Base-by-base conservation (phyloP, 2,797 vertebrate genomes). In the Lithobates sylvaticus region DNA sequence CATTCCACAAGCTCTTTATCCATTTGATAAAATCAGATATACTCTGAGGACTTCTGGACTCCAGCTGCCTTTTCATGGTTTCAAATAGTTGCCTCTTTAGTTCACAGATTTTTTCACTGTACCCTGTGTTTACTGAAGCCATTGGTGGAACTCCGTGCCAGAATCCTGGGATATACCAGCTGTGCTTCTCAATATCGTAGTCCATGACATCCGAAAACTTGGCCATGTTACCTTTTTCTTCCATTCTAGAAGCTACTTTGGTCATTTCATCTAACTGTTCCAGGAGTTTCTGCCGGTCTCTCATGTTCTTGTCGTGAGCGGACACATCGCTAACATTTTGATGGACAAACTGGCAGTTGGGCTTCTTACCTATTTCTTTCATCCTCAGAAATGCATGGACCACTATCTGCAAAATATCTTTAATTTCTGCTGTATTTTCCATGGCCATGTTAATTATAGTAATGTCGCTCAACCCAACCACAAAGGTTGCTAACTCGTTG, bases 1-100 rank as follows among this genome's bases (percentile, higher is more conserved):
- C 89, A 21, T 91, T 94, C 96, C 95, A 96, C 83, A 96, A 88
- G 64, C 89, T 88, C 78, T 84, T 88, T 82, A 96, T 89, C 80
- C 90, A 93, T 80, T 89, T 90, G 18, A 94, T 90, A 79, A 97
- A 94, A 84, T 95, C 94, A 44, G 92, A 82, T 15, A 96, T 89
- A 79, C 90, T 88, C 50, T 88, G 91, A 76, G 92, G 83, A 74
- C 88, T 76, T 29, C 91, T 92, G 21, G 83, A 92, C n/a, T 80
- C 90, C 89, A 89, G 78, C 32, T 89, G 88, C 3, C 91, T 93
- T 73, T 92, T 92, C 87, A 97, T 90, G 26, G 93, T 90, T 29
- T 87, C 90, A 67, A 97, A 90, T 23, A 97, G 72, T 8, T 89
- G 93, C 84, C 91, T 89, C 88, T 97, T 97, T 18, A 96, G 81